Evolutionary conservation across 2,113 vertebrate genomes (phyloP), one percentile per base, ranked within the genome.

Genomic region (Eidolon helvum): DNA sequence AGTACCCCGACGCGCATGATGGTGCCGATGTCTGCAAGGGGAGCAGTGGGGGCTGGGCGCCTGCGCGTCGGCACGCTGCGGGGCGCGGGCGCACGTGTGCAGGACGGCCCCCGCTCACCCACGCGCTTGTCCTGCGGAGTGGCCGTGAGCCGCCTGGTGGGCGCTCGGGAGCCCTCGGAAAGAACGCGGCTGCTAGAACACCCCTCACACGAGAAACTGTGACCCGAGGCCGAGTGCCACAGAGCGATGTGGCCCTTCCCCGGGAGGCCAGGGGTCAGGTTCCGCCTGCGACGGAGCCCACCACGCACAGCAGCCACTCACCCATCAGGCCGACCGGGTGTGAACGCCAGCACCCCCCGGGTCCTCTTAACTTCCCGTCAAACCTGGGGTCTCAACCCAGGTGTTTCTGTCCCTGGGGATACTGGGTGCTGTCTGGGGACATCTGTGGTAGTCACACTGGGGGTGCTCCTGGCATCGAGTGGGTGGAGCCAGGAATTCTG

Each of bases 1-100:
- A 99, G 99, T 98, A 99, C 99, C 97, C 99, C 99, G 40, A 99
- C 99, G 87, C 99, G 99, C 99, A 99, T 99, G 98, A 99, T 99
- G 98, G 99, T 99, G 99, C 99, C 99, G 83, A 99, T 99, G 98
- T 99, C 99, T 99, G 97, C 7, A 92, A 74, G 95, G 55, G 97
- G 2, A 1, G 53, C 2, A 7, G 66, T 91, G 61, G 75, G 35
- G 40, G 38, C 57, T 50, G 50, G 50, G 48, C 3, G 48, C 48
- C 48, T 50, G 14, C 14, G 14, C 33, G 24, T 33, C 43, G 24
- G 82, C 61, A 35, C 30, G 14, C 43, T 18, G 85, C 66, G 33
- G 63, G 33, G 50, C 35, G 59, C 18, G 68, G 68, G 86, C 30
- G 0, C 69, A n/a, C 28, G 7, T 10, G 6, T 19, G 33, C 71